Evolutionary conservation across 2,797 vertebrate genomes (phyloP).

Genomic region (Chiroxiphia lanceolata): DNA sequence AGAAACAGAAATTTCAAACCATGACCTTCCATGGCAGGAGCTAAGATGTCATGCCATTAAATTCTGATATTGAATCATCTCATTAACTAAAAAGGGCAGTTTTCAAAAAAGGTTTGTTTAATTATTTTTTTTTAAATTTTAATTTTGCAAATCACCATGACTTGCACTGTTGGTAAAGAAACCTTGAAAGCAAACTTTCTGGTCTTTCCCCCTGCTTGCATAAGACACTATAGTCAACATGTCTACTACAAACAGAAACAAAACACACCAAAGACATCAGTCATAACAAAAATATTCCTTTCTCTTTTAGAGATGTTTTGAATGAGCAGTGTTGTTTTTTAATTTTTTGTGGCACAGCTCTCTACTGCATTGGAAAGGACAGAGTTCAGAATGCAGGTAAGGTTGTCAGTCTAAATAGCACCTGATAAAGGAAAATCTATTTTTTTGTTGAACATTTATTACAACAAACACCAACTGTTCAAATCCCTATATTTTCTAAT

Average conservation of each 20-base stretch:
- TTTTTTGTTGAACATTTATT: background rate
- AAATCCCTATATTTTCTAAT: background rate
- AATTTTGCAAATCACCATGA: background rate
- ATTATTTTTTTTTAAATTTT: background rate
- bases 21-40: slow-evolving; percentile 69
- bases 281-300: background rate
- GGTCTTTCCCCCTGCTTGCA: background rate
- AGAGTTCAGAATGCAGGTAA: background rate
- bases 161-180: background rate
- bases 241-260: background rate
- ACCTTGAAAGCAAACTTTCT: background rate
- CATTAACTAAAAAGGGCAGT: slow-evolving; percentile 51
- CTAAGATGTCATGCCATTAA: slow-evolving; percentile 7
- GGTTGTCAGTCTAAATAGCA: background rate
- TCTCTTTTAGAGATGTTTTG: background rate
- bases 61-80: slow-evolving; percentile 32
- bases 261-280: background rate
- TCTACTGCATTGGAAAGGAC: background rate
- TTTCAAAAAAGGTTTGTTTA: background rate
- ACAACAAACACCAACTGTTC: background rate
- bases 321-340: background rate
- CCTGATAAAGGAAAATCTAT: background rate
- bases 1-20: slow-evolving; percentile 63
- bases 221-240: background rate
- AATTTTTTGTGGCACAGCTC: background rate